A percentile compares a stretch with the other conserved stretches of the same genome.
Evolutionary conservation across 1,140 invertebrate species (phyloP).

Genomic region (Psix sp.): DNA sequence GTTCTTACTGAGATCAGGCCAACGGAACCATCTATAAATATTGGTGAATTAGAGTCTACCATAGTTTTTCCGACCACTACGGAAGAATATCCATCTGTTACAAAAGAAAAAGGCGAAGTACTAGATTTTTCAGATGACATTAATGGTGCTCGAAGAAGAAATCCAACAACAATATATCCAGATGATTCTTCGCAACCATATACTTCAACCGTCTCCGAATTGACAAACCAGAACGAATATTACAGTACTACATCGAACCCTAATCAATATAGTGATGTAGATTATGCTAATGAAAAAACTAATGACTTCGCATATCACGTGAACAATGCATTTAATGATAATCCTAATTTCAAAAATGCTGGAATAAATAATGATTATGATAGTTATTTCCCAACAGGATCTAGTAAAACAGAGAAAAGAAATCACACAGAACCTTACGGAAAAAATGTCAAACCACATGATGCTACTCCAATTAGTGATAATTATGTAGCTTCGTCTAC

Average conservation of each 20-base stretch:
- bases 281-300: conserved; percentile 52
- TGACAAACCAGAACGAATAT: conserved; percentile 32
- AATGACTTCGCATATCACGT: conserved; percentile 69
- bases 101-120: conserved; percentile 84
- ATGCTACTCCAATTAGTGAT: conserved; percentile 70
- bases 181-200: conserved; percentile 45
- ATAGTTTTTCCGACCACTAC: conserved; percentile 65
- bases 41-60: conserved; percentile 60
- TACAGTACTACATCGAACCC: conserved; percentile 46
- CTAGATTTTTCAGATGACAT: conserved; percentile 85
- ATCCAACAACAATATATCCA: conserved; percentile 68
- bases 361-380: conserved; percentile 63
- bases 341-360: conserved; percentile 54
- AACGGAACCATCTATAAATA: conserved; percentile 82
- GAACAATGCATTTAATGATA: conserved; percentile 63
- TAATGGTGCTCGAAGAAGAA: conserved; percentile 68
- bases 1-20: conserved; percentile 85
- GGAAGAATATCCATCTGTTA: conserved; percentile 75
- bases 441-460: conserved; percentile 67
- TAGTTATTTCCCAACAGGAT: conserved; percentile 74
- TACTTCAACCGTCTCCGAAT: not conserved
- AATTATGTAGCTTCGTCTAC: conserved; percentile 73
- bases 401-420: conserved; percentile 74
- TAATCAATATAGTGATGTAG: not conserved
- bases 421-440: conserved; percentile 76